Evolutionary conservation across 2,113 vertebrate genomes (phyloP).

Genomic region (Neoarius graeffei): DNA sequence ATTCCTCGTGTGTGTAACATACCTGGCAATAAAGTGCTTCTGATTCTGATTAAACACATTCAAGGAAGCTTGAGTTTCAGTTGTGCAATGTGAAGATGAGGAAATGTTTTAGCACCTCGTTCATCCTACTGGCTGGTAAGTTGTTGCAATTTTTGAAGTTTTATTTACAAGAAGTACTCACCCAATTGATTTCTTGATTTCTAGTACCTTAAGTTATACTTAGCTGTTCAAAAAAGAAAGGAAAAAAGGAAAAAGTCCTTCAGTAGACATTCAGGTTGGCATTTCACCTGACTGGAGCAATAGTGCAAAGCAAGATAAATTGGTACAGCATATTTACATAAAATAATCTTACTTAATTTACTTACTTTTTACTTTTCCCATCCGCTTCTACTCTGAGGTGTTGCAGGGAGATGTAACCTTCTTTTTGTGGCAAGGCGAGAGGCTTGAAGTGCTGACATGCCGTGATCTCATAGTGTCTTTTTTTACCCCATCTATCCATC

Average conservation of each 20-base stretch:
- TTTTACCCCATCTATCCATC: too few species aligned
- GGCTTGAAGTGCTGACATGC: too few species aligned
- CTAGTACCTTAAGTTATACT: background rate
- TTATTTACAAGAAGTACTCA: background rate
- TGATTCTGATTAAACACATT: background rate
- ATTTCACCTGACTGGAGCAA: too few species aligned
- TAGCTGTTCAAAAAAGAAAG: background rate
- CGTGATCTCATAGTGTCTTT: too few species aligned
- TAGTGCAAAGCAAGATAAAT: background rate
- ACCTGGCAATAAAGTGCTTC: too few species aligned
- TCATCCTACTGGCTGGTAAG: background rate
- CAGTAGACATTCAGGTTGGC: too few species aligned
- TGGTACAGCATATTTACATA: background rate
- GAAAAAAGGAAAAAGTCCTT: background rate
- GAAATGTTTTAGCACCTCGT: background rate
- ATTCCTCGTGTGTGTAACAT: too few species aligned
- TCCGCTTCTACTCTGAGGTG: too few species aligned
- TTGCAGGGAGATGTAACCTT: too few species aligned
- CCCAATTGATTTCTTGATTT: background rate
- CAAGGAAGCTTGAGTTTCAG: background rate
- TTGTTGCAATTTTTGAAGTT: background rate
- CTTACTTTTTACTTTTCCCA: too few species aligned
- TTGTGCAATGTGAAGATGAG: background rate
- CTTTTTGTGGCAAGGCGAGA: too few species aligned
- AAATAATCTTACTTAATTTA: too few species aligned